phyloP scores from a whole-genome alignment of 2,888 invertebrate species.

The Deroplatys truncata region DNA sequence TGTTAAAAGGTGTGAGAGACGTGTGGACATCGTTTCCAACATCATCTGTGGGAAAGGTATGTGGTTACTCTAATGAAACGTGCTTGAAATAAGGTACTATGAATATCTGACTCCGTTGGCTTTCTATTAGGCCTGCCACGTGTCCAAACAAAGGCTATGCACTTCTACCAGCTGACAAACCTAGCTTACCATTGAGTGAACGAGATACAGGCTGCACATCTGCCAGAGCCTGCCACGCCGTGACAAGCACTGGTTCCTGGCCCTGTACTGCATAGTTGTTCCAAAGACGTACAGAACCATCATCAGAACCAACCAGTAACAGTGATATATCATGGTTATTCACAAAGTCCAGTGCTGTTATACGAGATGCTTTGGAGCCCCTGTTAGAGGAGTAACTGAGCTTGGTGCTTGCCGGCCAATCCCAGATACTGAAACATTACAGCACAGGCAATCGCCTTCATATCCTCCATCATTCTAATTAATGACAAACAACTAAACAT shows the following conservation, averaged over 20 bases:
- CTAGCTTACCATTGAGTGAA: constrained; percentile 17
- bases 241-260: constrained; percentile 57
- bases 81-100: too few relatives aligned
- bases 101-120: too few relatives aligned
- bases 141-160: too few relatives aligned
- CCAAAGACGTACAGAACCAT: constrained; percentile 74
- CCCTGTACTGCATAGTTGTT: constrained; percentile 30
- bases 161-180: too few relatives aligned
- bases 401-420: constrained; percentile 73
- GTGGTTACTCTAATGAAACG: too few relatives aligned
- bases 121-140: too few relatives aligned
- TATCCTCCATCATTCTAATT: too few relatives aligned
- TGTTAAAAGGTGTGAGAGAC: too few relatives aligned
- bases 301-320: constrained; percentile 70
- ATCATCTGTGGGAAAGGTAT: too few relatives aligned
- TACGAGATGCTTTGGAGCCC: constrained; percentile 52
- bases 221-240: constrained; percentile 82
- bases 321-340: constrained; percentile 80
- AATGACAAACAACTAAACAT: background rate
- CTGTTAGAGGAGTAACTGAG: constrained; percentile 59
- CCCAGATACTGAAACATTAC: constrained; percentile 65
- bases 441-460: background rate
- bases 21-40: too few relatives aligned
- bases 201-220: constrained; percentile 48
- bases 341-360: constrained; percentile 80